phyloP scores from a whole-genome alignment of 2,797 vertebrate genomes.

The Clarias laeviceps region DNA sequence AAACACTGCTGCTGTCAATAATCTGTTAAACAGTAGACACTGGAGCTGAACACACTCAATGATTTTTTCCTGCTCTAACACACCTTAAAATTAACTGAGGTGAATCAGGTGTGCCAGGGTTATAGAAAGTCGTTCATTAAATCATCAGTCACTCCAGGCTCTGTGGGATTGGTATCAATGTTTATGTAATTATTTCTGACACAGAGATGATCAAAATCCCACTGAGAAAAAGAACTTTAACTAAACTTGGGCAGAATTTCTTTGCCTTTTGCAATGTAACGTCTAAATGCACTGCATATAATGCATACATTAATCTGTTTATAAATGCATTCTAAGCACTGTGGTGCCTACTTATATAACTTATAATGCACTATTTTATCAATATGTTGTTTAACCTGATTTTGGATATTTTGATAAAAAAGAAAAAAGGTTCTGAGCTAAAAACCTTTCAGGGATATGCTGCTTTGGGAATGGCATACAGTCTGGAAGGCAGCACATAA shows the following conservation, averaged over 20 bases:
- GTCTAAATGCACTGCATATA: neutral
- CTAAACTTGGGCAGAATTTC: neutral
- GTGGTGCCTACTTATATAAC: neutral
- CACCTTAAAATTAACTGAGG: neutral
- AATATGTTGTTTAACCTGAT: neutral
- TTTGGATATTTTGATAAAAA: neutral
- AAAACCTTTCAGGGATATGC: neutral
- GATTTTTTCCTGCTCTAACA: neutral
- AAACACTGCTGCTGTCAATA: neutral
- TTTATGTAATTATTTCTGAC: neutral
- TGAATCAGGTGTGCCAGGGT: neutral
- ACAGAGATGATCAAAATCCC: neutral
- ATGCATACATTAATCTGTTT: neutral
- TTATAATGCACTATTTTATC: neutral
- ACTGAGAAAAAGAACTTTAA: neutral
- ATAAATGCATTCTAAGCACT: neutral
- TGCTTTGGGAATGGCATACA: neutral
- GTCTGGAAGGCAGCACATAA: neutral
- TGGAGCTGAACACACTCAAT: neutral
- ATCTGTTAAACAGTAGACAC: neutral
- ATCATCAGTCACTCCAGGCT: neutral
- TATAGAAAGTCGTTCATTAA: conserved; percentile 3
- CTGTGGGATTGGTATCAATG: neutral
- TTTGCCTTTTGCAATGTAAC: neutral
- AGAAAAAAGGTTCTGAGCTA: neutral